phyloP scores from a whole-genome alignment of 1,140 invertebrate genomes.

The Ericerus pela region DNA sequence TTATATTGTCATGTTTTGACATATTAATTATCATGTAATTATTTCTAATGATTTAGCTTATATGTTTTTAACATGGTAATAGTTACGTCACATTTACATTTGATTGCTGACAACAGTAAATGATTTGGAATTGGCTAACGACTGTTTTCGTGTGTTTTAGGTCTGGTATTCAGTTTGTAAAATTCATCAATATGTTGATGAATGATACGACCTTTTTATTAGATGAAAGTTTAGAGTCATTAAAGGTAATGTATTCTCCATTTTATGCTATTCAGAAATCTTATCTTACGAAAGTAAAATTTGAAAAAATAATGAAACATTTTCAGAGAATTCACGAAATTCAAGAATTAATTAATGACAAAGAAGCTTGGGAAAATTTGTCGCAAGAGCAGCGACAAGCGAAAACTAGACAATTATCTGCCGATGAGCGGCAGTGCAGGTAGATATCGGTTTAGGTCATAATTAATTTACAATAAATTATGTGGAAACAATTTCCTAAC shows the following conservation, averaged over 20 bases:
- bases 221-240: constrained; percentile 86
- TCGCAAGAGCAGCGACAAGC: constrained; percentile 57
- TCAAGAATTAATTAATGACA: constrained; percentile 69
- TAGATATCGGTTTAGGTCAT: constrained; percentile 21
- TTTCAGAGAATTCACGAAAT: constrained; percentile 19
- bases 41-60: not conserved
- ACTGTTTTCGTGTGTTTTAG: constrained; percentile 24
- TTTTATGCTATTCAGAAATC: not conserved
- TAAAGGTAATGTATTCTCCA: constrained; percentile 44
- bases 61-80: not conserved
- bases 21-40: not conserved
- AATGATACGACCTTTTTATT: constrained; percentile 96
- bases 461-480: not conserved
- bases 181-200: constrained; percentile 98
- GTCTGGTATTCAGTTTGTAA: constrained; percentile 84
- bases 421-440: constrained; percentile 84
- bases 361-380: constrained; percentile 46
- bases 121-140: not conserved
- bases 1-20: not conserved
- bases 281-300: too few relatives aligned
- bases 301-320: too few relatives aligned
- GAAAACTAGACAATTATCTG: constrained; percentile 59
- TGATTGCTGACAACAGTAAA: not conserved
- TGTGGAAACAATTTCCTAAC: not conserved
- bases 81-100: constrained; percentile 16